Percentiles rank a stretch among this genome's conserved stretches.
Evolutionary conservation across 2,113 vertebrate species (phyloP).

Genomic region (Lepus timidus): DNA sequence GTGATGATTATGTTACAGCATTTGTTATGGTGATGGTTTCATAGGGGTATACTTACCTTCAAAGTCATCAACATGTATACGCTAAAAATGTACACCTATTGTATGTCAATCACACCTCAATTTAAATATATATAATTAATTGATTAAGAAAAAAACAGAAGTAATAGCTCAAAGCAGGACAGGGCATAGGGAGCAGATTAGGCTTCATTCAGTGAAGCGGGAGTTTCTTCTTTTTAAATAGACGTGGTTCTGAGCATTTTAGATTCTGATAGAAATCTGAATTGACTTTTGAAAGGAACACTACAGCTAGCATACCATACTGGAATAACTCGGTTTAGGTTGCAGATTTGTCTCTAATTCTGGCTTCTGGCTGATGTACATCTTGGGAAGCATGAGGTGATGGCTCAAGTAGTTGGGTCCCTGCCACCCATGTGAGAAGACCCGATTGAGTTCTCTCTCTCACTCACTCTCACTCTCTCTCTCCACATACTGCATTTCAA

Average conservation of each 20-base stretch:
- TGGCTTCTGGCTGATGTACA: no score
- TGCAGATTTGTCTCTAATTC: no score
- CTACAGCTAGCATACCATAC: not conserved
- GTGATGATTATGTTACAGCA: not conserved
- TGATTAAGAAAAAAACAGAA: not conserved
- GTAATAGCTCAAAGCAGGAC: not conserved
- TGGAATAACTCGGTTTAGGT: no score
- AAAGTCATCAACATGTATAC: not conserved
- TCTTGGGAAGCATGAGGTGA: no score
- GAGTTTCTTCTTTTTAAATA: not conserved
- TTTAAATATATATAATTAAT: not conserved
- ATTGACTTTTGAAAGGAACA: not conserved
- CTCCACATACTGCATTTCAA: no score
- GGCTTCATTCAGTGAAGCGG: not conserved
- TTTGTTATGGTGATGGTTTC: not conserved
- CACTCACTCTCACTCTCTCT: no score
- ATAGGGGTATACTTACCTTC: not conserved
- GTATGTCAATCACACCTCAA: not conserved
- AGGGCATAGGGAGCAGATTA: not conserved
- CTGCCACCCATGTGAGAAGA: no score
- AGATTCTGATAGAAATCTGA: slow-evolving; percentile 11
- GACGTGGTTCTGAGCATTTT: not conserved
- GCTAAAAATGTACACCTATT: not conserved
- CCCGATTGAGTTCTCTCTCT: no score
- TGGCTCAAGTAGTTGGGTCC: no score